phyloP scores from a whole-genome alignment of 2,113 vertebrate species.

The Prietella phreatophila region DNA sequence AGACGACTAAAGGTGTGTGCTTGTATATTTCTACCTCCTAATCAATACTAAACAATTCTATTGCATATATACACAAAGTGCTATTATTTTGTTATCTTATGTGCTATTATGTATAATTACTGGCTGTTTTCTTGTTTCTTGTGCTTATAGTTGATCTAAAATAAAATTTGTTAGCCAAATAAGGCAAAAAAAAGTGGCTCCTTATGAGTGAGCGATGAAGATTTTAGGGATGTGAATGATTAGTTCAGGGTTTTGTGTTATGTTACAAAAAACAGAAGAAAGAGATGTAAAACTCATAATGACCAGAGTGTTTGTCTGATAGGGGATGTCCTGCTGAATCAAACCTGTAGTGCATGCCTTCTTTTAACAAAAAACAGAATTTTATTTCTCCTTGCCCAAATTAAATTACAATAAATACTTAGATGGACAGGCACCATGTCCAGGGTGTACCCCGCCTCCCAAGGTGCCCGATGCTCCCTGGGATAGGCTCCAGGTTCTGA shows the following conservation, averaged over 20 bases:
- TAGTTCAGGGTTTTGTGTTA: neutral
- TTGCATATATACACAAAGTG: neutral
- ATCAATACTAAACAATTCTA: neutral
- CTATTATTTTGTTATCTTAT: neutral
- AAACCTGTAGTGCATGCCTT: too few relatives aligned
- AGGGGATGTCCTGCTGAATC: too few relatives aligned
- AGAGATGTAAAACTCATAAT: neutral
- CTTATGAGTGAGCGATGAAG: neutral
- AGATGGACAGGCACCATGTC: too few relatives aligned
- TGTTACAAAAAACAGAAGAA: neutral
- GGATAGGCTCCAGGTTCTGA: too few relatives aligned
- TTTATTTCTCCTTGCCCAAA: neutral
- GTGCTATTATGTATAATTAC: neutral
- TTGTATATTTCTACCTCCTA: neutral
- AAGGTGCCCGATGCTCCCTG: too few relatives aligned
- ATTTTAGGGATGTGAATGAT: neutral
- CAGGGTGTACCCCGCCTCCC: too few relatives aligned
- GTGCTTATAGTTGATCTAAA: neutral
- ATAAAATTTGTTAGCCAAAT: neutral
- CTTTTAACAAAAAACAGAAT: neutral
- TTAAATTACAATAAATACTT: neutral
- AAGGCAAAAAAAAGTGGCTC: neutral
- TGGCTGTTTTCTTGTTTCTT: neutral
- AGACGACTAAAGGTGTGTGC: slow-evolving; percentile 92
- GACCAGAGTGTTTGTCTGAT: too few relatives aligned